Conservation (phyloP, 2,113 vertebrate genomes). For the Macroglossus sobrinus region DNA sequence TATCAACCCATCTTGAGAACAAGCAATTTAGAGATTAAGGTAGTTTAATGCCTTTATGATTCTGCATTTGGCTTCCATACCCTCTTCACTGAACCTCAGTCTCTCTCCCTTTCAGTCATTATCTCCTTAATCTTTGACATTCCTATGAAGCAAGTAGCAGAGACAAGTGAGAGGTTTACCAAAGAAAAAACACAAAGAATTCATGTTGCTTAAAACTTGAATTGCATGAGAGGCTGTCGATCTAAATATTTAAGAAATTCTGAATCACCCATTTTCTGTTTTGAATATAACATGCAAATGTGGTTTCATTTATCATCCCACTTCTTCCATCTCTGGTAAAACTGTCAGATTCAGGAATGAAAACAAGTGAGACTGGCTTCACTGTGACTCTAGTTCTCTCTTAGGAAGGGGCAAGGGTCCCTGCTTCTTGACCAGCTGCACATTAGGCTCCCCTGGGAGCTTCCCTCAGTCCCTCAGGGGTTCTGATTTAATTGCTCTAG, state of each 20-base stretch:
- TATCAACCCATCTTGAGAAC: background rate
- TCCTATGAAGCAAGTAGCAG: background rate
- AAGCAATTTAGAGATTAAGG: background rate
- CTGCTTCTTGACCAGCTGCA: background rate
- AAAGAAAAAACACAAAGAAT: background rate
- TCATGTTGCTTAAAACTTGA: background rate
- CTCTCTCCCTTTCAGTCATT: background rate
- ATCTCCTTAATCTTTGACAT: background rate
- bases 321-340: background rate
- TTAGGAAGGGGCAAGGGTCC: background rate
- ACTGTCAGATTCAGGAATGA: slow-evolving; percentile 29
- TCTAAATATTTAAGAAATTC: slow-evolving; percentile 67
- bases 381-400: background rate
- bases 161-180: background rate
- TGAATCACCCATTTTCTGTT: slow-evolving; percentile 47
- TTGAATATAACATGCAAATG: slow-evolving; percentile 49
- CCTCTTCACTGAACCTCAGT: background rate
- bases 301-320: slow-evolving; percentile 36
- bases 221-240: background rate
- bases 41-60: background rate
- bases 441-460: background rate
- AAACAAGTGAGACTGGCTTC: background rate
- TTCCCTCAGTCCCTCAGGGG: background rate
- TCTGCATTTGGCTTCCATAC: background rate
- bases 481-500: background rate